Evolutionary conservation across 1,140 invertebrate species (phyloP), one percentile per base, ranked within the genome.

Genomic region (Nasonia longicornis): DNA sequence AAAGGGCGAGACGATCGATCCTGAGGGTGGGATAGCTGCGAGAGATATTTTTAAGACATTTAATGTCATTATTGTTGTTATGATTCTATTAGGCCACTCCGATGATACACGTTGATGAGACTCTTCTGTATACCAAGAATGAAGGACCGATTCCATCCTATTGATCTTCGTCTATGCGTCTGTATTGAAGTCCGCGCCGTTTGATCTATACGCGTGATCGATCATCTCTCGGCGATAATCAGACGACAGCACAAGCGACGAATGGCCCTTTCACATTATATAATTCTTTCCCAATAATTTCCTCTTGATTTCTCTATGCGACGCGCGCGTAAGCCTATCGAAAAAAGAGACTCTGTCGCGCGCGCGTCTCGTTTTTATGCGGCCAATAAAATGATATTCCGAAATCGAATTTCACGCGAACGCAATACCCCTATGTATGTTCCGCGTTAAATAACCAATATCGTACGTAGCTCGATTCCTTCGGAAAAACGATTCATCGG

Each of bases 1-100:
- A 79, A 73, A 64, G 2, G 29, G 29, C 29, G 52, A 72, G 74
- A 72, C 77, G 77, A 77, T 81, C 80, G 80, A 81, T 77, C 77
- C 77, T 77, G 77, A 81, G 67, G 52, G 66, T 29, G 42, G 26
- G 26, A 26, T 26, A 26, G 70, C 38, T 38, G 38, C 38, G 38
- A 1, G 38, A 3, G 8, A 35, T 35, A 4, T 35, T 35, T 35
- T 35, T 26, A 26, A 26, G 26, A 26, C 26, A 2, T 2, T 26
- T 26, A 26, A 26, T 2, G 26, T 26, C 26, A 2, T 26, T 26
- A 26, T 26, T n/a, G 14, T 20, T 63, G 58, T 63, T n/a, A 42
- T 1, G 38, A 42, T 42, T 63, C n/a, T 16, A 63, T 63, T 20
- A 63, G n/a, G n/a, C 1, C n/a, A 11, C 14, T 20, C 10, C 20